Percentiles rank a stretch among this genome's conserved stretches.
Evolutionary conservation across 1,140 invertebrate species (phyloP).

Genomic region (Spodoptera litura): DNA sequence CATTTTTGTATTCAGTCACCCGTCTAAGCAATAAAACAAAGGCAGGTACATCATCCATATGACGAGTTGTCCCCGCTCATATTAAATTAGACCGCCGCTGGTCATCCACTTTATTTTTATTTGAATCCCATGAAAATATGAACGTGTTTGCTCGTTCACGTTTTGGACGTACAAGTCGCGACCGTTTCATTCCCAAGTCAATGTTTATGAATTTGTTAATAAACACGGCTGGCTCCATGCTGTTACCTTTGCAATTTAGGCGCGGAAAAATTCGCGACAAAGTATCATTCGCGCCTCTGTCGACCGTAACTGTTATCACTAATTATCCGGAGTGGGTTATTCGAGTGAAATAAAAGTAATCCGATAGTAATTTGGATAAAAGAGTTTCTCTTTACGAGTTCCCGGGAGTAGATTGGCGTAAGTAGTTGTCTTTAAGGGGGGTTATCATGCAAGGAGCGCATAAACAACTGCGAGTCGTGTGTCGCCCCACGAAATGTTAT

Average conservation of each 20-base stretch:
- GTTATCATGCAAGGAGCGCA: slow-evolving; percentile 74
- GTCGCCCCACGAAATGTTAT: slow-evolving; percentile 59
- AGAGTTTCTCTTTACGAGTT: slow-evolving; percentile 70
- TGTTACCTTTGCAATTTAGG: slow-evolving; percentile 72
- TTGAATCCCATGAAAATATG: slow-evolving; percentile 84
- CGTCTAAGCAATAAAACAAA: slow-evolving; percentile 78
- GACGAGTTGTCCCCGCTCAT: slow-evolving; percentile 77
- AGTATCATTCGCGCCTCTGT: slow-evolving; percentile 54
- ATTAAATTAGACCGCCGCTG: slow-evolving; percentile 83
- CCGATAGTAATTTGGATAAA: slow-evolving; percentile 72
- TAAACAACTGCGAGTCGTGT: slow-evolving; percentile 70
- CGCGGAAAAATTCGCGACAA: slow-evolving; percentile 62
- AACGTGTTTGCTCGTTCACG: slow-evolving; percentile 74
- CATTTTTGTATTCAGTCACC: slow-evolving; percentile 75
- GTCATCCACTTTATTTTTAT: slow-evolving; percentile 83
- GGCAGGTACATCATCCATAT: slow-evolving; percentile 72
- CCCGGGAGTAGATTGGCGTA: slow-evolving; percentile 65
- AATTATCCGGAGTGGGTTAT: slow-evolving; percentile 69
- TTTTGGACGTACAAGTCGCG: slow-evolving; percentile 65
- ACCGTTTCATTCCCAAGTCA: slow-evolving; percentile 75
- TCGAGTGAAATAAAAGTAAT: slow-evolving; percentile 69
- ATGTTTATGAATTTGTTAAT: slow-evolving; percentile 84
- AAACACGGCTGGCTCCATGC: slow-evolving; percentile 66
- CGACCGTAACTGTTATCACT: slow-evolving; percentile 60
- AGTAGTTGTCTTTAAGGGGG: slow-evolving; percentile 66